A percentile compares a stretch with the other conserved stretches of the same genome.
Evolutionary conservation across 2,888 invertebrate species (phyloP).

Genomic region (Melolontha melolontha): DNA sequence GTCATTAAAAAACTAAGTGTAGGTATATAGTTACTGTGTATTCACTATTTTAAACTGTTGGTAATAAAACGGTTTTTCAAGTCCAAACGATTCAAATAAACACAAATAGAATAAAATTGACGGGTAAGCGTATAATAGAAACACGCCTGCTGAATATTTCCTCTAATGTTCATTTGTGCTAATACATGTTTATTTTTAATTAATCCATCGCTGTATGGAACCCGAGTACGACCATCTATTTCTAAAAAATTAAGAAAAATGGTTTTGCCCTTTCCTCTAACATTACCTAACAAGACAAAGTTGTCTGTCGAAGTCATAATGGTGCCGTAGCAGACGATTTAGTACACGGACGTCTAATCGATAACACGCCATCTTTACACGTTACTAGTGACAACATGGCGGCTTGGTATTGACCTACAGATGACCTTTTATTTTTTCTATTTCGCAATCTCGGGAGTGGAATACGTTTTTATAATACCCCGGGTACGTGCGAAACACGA

Average conservation of each 20-base stretch:
- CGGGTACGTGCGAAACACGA: background rate
- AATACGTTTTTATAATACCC: no score
- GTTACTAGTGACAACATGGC: no score
- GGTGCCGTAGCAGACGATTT: no score
- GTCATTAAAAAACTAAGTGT: background rate
- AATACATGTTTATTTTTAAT: background rate
- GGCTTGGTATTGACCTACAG: no score
- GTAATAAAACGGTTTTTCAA: background rate
- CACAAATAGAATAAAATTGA: no score
- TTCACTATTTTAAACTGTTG: background rate
- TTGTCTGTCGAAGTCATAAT: background rate
- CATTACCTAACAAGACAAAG: conserved; percentile 23
- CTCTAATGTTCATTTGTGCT: conserved; percentile 4
- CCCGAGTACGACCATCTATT: conserved; percentile 21
- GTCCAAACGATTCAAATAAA: no score
- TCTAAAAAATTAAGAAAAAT: conserved; percentile 31
- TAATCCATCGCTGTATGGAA: conserved; percentile 19
- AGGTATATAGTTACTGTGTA: background rate
- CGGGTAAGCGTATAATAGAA: background rate
- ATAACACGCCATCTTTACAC: no score
- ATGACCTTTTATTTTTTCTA: no score
- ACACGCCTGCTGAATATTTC: conserved; percentile 9
- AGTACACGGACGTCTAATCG: no score
- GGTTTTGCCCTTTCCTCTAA: conserved; percentile 24
- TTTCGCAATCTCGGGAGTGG: no score